Base-by-base conservation (phyloP, 2,113 vertebrate species). In the Lathamus discolor region DNA sequence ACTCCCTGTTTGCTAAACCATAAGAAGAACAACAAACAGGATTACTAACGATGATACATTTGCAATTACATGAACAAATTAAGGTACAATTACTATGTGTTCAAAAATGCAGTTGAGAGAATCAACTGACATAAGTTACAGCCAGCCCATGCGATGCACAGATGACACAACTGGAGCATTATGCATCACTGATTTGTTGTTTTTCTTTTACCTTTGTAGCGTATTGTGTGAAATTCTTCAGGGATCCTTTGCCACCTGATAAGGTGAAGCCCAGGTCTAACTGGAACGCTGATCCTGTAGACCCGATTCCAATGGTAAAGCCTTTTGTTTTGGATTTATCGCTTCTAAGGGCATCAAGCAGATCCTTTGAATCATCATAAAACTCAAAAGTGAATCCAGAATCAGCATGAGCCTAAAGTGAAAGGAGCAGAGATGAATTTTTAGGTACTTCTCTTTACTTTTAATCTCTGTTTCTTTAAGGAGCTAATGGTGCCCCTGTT, bases 391-490 rank as follows among this genome's bases (percentile, higher is more conserved):
- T 23, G 29, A 98, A 97, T 49, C 98, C 96, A 39, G 98, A 98
- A 11, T 98, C 98, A n/a, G 99, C 99, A 48, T 98, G 92, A 39
- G 99, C 98, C 99, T 99, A 85, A 63, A 95, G 91, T 54, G 57
- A 92, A 90, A 96, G 29, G 62, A 72, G 55, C 16, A 70, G 51
- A 61, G 27, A 8, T 94, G 64, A 77, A 29, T 83, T 88, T 84
- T 88, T 33, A 78, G 69, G 49, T 68, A 43, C 17, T 66, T 92
- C 11, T 46, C 48, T 89, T 94, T 13, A 44, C 70, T 92, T 82
- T 69, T 29, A 51, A 41, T n/a, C 37, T 28, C 37, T 41, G 0
- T 59, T 86, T 68, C 64, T 86, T 79, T 43, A 59, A 75, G 64
- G 59, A 90, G 39, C 29, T 55, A 39, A 11, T 68, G 27, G 33